A percentile compares a stretch with the other conserved stretches of the same genome.
These are phyloP conservation scores for Ypsolopha sequella DNA, from an alignment of 2,888 invertebrate genomes.

Conservation along the genomic window DNA sequence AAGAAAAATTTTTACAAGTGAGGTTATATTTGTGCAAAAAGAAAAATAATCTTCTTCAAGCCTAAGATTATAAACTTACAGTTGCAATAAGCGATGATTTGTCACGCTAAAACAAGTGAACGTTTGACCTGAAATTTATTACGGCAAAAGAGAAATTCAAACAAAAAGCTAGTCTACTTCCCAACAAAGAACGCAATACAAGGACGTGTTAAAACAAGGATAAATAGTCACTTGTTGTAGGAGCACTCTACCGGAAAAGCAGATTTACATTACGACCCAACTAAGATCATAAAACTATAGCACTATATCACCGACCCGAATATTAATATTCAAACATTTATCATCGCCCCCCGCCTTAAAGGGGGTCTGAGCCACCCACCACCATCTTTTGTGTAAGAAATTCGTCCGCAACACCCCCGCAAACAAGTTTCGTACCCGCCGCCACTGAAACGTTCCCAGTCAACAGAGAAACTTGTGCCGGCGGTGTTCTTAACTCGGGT, in stretches of 20 bases:
- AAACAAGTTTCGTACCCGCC: constrained; percentile 61
- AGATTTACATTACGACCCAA: constrained; percentile 66
- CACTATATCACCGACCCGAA: constrained; percentile 48
- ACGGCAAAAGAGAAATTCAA: too few relatives aligned
- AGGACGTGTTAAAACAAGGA: not conserved
- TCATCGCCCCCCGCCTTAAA: constrained; percentile 43
- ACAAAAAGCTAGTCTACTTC: too few relatives aligned
- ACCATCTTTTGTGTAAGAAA: constrained; percentile 67
- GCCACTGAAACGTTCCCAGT: constrained; percentile 47
- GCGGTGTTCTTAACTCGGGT: constrained; percentile 63
- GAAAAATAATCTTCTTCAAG: too few relatives aligned
- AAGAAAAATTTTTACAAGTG: too few relatives aligned
- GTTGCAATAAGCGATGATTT: too few relatives aligned
- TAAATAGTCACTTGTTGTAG: not conserved
- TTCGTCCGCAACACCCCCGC: constrained; percentile 49
- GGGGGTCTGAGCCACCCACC: constrained; percentile 10
- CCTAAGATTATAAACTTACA: too few relatives aligned
- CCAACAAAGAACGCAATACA: not conserved
- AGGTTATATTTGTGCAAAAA: too few relatives aligned
- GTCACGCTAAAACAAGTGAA: too few relatives aligned
- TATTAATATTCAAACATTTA: constrained; percentile 66
- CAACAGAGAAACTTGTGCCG: constrained; percentile 61
- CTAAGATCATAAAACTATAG: constrained; percentile 69
- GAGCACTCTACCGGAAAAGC: constrained; percentile 40
- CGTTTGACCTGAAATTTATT: too few relatives aligned